Base-by-base conservation (phyloP, 2,888 invertebrate genomes). In the Phyto melanocephala region DNA sequence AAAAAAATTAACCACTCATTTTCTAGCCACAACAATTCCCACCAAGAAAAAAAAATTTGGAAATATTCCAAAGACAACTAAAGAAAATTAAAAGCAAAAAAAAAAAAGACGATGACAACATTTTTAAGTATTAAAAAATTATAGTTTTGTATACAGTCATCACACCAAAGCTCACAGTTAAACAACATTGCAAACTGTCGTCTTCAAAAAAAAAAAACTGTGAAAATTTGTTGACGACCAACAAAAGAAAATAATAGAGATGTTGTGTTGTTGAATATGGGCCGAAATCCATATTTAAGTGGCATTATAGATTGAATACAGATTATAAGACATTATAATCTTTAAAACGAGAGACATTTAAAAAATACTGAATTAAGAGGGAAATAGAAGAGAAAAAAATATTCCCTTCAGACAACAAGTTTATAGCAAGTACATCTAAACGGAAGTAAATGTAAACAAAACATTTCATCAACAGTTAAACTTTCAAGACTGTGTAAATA, bases 201-300 rank as follows among this genome's bases (percentile, higher is more conserved):
- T 54, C 28, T 15, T 54, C n/a, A 28, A 28, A 13, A 47, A 4
- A n/a, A n/a, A 15, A 28, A 15, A 65, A 24, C 22, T 11, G 28
- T 28, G 50, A 35, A 63, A 50, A 63, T 81, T 70, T 70, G 78
- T 70, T 81, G 78, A 81, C 78, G 74, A 20, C 24, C 78, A 60
- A 47, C 20, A 7, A 54, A 56, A 7, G 6, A 22, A 52, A 70
- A 70, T 28, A 74, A 24, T 63, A 67, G 47, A 67, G 54, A 77
- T 78, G 68, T 65, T 74, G 68, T 74, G 68, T 63, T 70, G 6
- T 77, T 17, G 40, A 58, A 42, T 63, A 70, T 52, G 62, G 62
- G 56, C 35, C 62, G 42, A 74, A 78, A 63, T 70, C 74, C 33
- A 37, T 81, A 56, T 81, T 81, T 81, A 78, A 81, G 78, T 78